These are phyloP conservation scores for Heteronetta atricapilla DNA, from an alignment of 2,113 vertebrate genomes.

Conservation along the genomic window DNA sequence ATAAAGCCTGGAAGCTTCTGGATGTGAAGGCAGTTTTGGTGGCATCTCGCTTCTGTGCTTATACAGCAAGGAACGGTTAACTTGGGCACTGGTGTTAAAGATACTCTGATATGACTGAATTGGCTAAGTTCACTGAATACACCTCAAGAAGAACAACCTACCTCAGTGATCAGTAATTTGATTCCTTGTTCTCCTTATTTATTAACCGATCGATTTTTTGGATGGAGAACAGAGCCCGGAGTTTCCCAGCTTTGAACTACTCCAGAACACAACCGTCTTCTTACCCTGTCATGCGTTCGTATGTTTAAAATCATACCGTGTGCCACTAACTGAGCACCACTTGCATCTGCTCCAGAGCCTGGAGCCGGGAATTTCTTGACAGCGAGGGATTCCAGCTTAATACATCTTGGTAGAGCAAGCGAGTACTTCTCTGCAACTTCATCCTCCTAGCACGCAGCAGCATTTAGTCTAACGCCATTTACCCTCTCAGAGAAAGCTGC, in stretches of 20 bases:
- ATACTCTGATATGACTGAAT: no score
- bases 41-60: not conserved
- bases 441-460: not conserved
- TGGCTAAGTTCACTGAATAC: no score
- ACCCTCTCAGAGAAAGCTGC: not conserved
- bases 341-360: not conserved
- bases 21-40: not conserved
- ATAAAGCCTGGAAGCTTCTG: not conserved
- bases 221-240: not conserved
- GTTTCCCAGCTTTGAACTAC: not conserved
- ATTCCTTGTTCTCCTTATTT: not conserved
- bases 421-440: not conserved
- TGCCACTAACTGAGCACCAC: not conserved
- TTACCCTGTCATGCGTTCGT: not conserved
- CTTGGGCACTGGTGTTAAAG: no score
- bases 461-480: not conserved
- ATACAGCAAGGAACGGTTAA: not conserved
- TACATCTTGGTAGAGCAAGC: not conserved
- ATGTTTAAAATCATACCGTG: not conserved
- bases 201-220: not conserved
- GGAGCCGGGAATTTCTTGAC: not conserved
- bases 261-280: not conserved
- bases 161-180: not conserved
- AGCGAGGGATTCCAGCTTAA: not conserved
- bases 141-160: not conserved